Evolutionary conservation across 2,113 vertebrate species (phyloP), one percentile per base, ranked within the genome.

Genomic region (Penelope pileata): DNA sequence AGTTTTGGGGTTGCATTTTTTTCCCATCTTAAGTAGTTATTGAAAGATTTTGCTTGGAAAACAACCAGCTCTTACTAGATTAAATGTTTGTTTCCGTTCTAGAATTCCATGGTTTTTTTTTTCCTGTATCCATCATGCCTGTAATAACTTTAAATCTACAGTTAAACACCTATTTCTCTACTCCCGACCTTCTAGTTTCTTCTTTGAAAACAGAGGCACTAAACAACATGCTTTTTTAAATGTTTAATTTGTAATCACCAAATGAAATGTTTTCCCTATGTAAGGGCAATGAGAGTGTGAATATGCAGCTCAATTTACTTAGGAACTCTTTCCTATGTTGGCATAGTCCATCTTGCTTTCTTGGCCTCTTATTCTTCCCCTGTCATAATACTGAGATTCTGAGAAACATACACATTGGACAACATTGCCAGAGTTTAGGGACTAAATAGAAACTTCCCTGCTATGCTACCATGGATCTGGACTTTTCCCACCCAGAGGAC

Each of bases 181-280:
- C 74, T 96, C 82, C 5, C 32, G 36, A 92, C 56, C 54, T 88
- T 92, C 32, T 26, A 67, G 74, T 88, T 16, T 43, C 15, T 60
- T 92, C 72, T 90, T 93, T 87, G 94, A 93, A 96, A 95, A 89
- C 32, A 85, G 50, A 80, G 62, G 84, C 30, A 88, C 81, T 94
- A 83, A 79, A 93, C 0, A 6, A 21, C 53, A 34, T 36, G 50
- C 14, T 34, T 95, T n/a, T 56, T 50, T 86, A 95, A 96, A 95
- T 68, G 74, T 80, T 94, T 95, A 26, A 77, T 74, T 73, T 94
- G 19, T 79, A 91, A 75, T 94, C 80, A 82, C 15, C 59, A 62
- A 11, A 48, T 45, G 43, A 89, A 88, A 68, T n/a, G 47, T 45
- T 92, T 91, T 53, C 45, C 67, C 32, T 18, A 10, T 1, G 0